Evolutionary conservation across 2,797 vertebrate species (phyloP).

Genomic region (Borostomias antarcticus): DNA sequence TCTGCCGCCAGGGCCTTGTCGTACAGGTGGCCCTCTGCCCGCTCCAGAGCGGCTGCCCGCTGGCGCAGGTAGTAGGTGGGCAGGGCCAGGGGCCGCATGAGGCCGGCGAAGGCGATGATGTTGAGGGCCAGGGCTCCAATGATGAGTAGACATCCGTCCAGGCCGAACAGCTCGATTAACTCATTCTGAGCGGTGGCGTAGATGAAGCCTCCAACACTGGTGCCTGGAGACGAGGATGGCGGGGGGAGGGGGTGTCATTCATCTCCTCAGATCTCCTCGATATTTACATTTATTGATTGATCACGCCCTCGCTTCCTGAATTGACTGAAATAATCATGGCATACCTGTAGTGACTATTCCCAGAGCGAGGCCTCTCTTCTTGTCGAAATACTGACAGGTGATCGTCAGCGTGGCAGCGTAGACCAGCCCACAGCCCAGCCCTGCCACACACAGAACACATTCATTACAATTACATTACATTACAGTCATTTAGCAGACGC

Average conservation of each 20-base stretch:
- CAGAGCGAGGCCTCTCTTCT: conserved; percentile 84
- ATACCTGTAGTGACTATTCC: conserved; percentile 89
- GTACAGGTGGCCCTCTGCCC: conserved; percentile 67
- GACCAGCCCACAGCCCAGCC: conserved; percentile 85
- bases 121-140: conserved; percentile 84
- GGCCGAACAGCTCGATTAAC: conserved; percentile 80
- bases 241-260: background rate
- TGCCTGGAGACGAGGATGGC: conserved; percentile 66
- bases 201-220: conserved; percentile 85
- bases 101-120: conserved; percentile 84
- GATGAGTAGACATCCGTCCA: conserved; percentile 86
- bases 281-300: too few species aligned
- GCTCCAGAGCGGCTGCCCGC: conserved; percentile 59
- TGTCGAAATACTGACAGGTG: conserved; percentile 88
- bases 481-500: background rate
- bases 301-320: background rate
- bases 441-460: conserved; percentile 53
- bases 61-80: conserved; percentile 66
- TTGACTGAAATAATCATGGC: background rate
- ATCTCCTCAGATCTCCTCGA: too few species aligned
- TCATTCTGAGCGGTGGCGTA: conserved; percentile 83
- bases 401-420: conserved; percentile 87
- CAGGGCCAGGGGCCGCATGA: conserved; percentile 81
- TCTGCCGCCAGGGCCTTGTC: conserved; percentile 30
- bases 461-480: background rate